Evolutionary conservation across 2,797 vertebrate species (phyloP), one percentile per base, ranked within the genome.

Genomic region (Synanceia verrucosa): DNA sequence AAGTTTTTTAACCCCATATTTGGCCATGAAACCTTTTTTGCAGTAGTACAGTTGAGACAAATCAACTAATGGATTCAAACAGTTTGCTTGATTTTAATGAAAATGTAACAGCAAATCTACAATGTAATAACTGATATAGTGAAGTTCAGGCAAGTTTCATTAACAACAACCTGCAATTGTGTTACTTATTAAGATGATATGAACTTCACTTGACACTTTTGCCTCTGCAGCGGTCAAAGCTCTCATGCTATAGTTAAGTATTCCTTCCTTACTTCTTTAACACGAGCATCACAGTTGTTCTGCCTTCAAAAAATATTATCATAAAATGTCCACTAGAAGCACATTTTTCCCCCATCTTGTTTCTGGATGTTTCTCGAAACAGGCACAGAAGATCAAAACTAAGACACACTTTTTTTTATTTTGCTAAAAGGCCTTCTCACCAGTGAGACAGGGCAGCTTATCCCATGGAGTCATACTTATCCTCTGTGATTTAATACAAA

Each of bases 401-500:
- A 10, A 36, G 46, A 46, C 12, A 21, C 7, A 9, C 41, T 73
- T 66, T 67, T 59, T 23, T 61, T 58, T 58, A 14, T 63, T 34
- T 53, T 50, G 51, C 57, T n/a, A 10, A 9, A 31, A 47, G 48
- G 19, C 34, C 29, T 9, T 19, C 46, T 62, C 59, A 51, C 28
- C n/a, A 28, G 11, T 5, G 3, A 63, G 53, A 76, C 46, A 26
- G 52, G 52, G 24, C 19, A 9, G 16, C 68, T 81, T 76, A 73
- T 80, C 67, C 47, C 13, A 0, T 0, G 9, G 58, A 70, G 65
- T 75, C 68, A 58, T 71, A n/a, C 53, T 73, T 70, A 73, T 60
- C 37, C 46, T 71, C 59, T 74, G 61, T 73, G 79, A 76, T 84
- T 75, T 76, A 76, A 76, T 9, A 78, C 63, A 65, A 81, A 84